Evolutionary conservation across 1,140 invertebrate species (phyloP), one percentile per base, ranked within the genome.

Genomic region (Drosophila suzukii): DNA sequence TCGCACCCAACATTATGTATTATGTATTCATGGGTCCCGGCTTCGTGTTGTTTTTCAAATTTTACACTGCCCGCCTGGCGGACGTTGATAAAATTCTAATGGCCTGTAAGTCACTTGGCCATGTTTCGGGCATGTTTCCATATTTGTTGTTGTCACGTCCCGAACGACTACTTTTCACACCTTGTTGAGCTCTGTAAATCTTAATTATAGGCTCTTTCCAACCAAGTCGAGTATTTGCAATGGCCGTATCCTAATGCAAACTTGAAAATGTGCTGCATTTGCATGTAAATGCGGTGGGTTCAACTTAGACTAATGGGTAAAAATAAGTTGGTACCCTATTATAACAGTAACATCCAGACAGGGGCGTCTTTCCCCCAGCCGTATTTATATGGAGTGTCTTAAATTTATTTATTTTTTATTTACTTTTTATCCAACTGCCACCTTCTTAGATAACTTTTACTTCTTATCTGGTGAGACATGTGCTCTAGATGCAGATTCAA

Each of bases 41-140:
- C 44, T 78, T 81, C 81, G 81, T 85, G 81, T 78, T 82, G 70
- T 86, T 86, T 81, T 75, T 58, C 43, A 50, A 43, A 70, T 36
- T 50, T 57, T 67, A 67, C 60, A 54, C 65, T 61, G 49, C 56
- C 49, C 67, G 51, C 61, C 32, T 34, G 59, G 30, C 32, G 47
- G 36, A 81, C 65, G 78, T 66, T 82, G 78, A 81, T 86, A 78
- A 86, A 78, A 86, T 86, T 80, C 78, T 68, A 86, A 86, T 86
- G 34, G 68, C 30, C 44, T 27, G 49, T 36, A 43, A 36, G 34
- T 8, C 34, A 17, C 60, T 51, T 39, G 46, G 44, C 54, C 71
- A 59, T 67, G 46, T 59, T 57, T 34, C 50, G 43, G 11, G 39
- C 47, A 2, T 57, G 51, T 62, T 70, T 66, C 36, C 51, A 27